These are phyloP conservation scores for Geotria australis DNA, from an alignment of 2,797 vertebrate genomes.

Conservation along the genomic window DNA sequence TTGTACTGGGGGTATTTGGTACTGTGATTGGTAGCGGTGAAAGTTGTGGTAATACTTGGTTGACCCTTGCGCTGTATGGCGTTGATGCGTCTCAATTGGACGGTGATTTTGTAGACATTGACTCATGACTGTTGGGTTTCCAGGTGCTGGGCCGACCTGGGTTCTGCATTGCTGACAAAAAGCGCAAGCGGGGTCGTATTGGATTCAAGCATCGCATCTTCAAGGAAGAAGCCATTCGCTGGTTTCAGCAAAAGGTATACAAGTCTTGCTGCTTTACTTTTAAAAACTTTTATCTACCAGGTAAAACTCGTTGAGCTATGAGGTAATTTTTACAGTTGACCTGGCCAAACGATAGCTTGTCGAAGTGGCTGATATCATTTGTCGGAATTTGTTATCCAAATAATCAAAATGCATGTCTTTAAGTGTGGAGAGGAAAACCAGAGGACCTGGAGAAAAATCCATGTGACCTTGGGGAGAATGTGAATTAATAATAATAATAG, in stretches of 20 bases:
- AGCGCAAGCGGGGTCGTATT: constrained; percentile 66
- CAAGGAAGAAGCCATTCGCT: constrained; percentile 96
- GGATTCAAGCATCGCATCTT: constrained; percentile 84
- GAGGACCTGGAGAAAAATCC: too few relatives aligned
- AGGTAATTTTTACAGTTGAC: too few relatives aligned
- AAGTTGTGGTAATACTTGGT: neutral
- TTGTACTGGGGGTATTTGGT: neutral
- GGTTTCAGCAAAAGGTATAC: constrained; percentile 91
- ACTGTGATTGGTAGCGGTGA: neutral
- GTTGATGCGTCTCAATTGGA: too few relatives aligned
- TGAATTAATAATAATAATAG: too few relatives aligned
- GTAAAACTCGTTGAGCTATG: neutral
- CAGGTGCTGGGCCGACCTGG: constrained; percentile 90
- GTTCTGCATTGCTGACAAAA: constrained; percentile 95
- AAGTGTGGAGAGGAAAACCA: too few relatives aligned
- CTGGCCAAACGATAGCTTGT: too few relatives aligned
- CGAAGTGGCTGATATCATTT: too few relatives aligned
- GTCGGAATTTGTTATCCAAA: too few relatives aligned
- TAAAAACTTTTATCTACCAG: neutral
- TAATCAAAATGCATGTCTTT: too few relatives aligned
- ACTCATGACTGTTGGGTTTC: neutral
- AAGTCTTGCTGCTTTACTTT: neutral
- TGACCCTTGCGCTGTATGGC: neutral
- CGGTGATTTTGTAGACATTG: too few relatives aligned
- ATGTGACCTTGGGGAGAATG: too few relatives aligned